phyloP scores from a whole-genome alignment of 1,140 invertebrate species.

The Drosophila arawakana region DNA sequence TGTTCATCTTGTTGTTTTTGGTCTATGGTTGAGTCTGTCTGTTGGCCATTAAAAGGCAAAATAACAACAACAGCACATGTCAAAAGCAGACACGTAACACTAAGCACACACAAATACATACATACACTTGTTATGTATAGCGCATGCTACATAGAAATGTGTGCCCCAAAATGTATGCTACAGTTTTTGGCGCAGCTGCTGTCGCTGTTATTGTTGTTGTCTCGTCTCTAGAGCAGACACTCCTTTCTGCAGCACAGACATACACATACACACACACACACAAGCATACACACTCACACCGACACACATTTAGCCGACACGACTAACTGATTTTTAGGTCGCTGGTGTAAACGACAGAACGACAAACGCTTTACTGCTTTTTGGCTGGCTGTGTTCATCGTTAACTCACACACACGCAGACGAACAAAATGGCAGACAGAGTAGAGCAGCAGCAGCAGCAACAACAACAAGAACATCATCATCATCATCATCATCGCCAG shows the following conservation, averaged over 20 bases:
- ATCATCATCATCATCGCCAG: constrained; percentile 11
- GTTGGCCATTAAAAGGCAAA: constrained; percentile 32
- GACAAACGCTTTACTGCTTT: constrained; percentile 59
- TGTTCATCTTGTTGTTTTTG: not conserved
- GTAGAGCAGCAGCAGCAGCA: constrained; percentile 14
- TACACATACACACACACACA: constrained; percentile 26
- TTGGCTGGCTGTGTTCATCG: constrained; percentile 39
- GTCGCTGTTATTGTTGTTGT: constrained; percentile 47
- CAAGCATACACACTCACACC: constrained; percentile 14
- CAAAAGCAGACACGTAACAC: constrained; percentile 12
- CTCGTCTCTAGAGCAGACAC: constrained; percentile 71
- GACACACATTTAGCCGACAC: constrained; percentile 47
- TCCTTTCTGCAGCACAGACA: constrained; percentile 68
- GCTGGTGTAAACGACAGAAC: constrained; percentile 73
- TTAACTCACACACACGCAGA: constrained; percentile 39
- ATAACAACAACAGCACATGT: constrained; percentile 1
- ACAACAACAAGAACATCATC: constrained; percentile 11
- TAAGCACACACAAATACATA: not conserved
- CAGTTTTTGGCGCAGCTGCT: constrained; percentile 59
- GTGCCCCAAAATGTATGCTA: constrained; percentile 76
- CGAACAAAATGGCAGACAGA: constrained; percentile 31
- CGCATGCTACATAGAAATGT: constrained; percentile 6
- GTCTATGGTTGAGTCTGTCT: constrained; percentile 28
- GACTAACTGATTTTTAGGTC: constrained; percentile 80
- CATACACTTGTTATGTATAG: not conserved